Conservation (phyloP, 23 tunicate species). For the Aplidium turbinatum region DNA sequence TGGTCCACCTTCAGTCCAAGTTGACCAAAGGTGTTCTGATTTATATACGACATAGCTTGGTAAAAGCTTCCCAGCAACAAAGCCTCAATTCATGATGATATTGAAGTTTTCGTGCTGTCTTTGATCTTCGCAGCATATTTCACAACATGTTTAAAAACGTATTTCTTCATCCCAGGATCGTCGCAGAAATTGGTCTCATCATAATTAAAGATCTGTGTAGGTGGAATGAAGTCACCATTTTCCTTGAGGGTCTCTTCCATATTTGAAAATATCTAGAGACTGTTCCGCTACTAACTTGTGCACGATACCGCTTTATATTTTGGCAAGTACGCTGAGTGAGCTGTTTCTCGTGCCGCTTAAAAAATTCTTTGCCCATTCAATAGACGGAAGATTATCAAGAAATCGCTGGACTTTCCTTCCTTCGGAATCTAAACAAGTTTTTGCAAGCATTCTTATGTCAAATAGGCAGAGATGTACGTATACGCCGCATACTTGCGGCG, state of each 20-base stretch:
- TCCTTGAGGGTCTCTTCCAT: background rate
- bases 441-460: background rate
- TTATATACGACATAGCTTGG: background rate
- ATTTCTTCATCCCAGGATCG: background rate
- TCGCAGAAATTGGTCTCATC: no score
- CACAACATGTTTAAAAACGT: background rate
- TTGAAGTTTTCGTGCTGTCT: background rate
- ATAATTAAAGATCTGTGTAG: slow-evolving; percentile 9
- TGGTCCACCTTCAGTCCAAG: background rate
- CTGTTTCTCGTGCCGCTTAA: background rate
- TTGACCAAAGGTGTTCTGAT: slow-evolving; percentile 1
- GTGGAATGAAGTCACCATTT: slow-evolving; percentile 1
- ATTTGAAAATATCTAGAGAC: background rate
- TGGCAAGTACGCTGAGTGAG: background rate
- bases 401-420: background rate
- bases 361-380: slow-evolving; percentile 7
- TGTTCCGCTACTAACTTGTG: background rate
- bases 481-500: no score
- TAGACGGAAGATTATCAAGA: background rate
- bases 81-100: background rate
- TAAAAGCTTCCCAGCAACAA: background rate
- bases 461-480: no score
- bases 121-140: background rate
- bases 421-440: slow-evolving; percentile 2
- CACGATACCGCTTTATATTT: slow-evolving; percentile 1